Conservation (phyloP, 2,797 vertebrate species). For the Todus mexicanus region DNA sequence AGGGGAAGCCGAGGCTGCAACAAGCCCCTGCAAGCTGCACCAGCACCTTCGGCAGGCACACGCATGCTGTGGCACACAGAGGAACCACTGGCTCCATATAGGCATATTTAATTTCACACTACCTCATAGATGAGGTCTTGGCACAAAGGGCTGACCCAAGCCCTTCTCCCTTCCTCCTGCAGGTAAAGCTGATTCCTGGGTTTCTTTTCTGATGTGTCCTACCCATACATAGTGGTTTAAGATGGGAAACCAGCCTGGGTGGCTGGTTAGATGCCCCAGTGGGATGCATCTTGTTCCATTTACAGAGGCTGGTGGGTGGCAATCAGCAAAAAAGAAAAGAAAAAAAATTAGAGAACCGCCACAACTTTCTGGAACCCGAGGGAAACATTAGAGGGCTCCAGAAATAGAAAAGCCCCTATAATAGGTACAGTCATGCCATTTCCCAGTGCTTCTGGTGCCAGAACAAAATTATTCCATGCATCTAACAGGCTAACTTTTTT, state of each 20-base stretch:
- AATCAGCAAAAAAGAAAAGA: slow-evolving; percentile 41
- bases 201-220: neutral
- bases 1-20: neutral
- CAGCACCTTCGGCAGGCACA: neutral
- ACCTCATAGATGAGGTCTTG: neutral
- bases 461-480: slow-evolving; percentile 48
- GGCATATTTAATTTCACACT: neutral
- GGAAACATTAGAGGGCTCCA: slow-evolving; percentile 30
- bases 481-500: neutral
- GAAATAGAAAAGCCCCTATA: neutral
- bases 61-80: neutral
- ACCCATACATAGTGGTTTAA: neutral
- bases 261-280: neutral
- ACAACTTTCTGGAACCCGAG: slow-evolving; percentile 7
- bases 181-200: neutral
- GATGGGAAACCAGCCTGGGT: neutral
- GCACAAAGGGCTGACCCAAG: neutral
- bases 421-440: slow-evolving; percentile 16
- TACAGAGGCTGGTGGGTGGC: slow-evolving; percentile 59
- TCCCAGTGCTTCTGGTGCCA: slow-evolving; percentile 13
- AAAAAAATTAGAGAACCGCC: neutral
- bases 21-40: neutral
- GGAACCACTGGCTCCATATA: neutral
- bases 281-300: slow-evolving; percentile 28
- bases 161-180: neutral